phyloP scores from a whole-genome alignment of 2,888 invertebrate genomes.

The Hoplodrina blanda region DNA sequence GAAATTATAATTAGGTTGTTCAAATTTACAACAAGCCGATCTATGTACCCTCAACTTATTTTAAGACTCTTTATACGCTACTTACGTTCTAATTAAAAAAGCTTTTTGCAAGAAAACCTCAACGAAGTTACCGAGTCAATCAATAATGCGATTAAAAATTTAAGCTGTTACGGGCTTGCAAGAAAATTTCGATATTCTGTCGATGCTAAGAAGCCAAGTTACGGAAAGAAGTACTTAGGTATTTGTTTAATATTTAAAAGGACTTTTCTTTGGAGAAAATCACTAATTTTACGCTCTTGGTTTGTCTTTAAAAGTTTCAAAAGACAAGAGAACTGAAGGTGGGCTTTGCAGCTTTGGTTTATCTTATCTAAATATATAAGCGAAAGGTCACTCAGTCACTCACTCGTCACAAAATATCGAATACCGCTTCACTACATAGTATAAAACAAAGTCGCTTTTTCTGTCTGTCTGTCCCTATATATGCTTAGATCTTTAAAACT shows the following conservation, averaged over 20 bases:
- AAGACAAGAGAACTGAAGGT: neutral
- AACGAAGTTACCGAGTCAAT: slow-evolving; percentile 52
- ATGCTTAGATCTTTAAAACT: too few relatives aligned
- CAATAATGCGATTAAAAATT: slow-evolving; percentile 64
- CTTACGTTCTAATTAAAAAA: slow-evolving; percentile 36
- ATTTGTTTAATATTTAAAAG: slow-evolving; percentile 48
- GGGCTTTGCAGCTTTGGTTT: neutral
- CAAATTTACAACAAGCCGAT: slow-evolving; percentile 1
- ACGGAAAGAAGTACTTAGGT: slow-evolving; percentile 38
- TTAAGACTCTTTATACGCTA: slow-evolving; percentile 10
- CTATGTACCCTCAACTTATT: neutral
- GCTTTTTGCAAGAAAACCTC: slow-evolving; percentile 41
- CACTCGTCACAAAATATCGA: too few relatives aligned
- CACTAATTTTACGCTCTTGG: slow-evolving; percentile 17
- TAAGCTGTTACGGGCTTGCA: slow-evolving; percentile 31
- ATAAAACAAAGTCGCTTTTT: too few relatives aligned
- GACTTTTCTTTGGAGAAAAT: slow-evolving; percentile 37
- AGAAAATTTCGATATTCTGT: slow-evolving; percentile 45
- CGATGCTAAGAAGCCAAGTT: slow-evolving; percentile 33
- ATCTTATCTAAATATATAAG: too few relatives aligned
- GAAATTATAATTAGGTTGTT: too few relatives aligned
- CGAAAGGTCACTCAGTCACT: too few relatives aligned
- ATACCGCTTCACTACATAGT: too few relatives aligned
- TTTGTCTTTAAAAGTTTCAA: slow-evolving; percentile 35
- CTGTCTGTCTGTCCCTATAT: too few relatives aligned